These are phyloP conservation scores for Diglossa cyanea DNA, from an alignment of 2,797 vertebrate genomes.

Conservation along the genomic window DNA sequence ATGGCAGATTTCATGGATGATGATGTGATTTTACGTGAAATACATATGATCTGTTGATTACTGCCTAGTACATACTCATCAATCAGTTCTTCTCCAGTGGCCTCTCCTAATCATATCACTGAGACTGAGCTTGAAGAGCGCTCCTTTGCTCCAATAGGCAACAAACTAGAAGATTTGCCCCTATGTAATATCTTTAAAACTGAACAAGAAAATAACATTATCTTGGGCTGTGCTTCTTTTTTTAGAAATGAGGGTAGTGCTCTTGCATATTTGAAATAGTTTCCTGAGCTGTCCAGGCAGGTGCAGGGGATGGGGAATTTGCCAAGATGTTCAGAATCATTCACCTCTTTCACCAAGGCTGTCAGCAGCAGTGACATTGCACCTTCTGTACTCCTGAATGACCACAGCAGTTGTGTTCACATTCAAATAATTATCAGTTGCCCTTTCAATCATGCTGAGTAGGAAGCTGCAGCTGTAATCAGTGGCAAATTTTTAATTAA, in stretches of 20 bases:
- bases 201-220: neutral
- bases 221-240: neutral
- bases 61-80: neutral
- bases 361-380: neutral
- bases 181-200: neutral
- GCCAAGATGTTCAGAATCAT: neutral
- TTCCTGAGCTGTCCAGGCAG: neutral
- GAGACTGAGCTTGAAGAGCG: neutral
- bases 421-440: neutral
- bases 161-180: neutral
- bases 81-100: neutral
- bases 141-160: neutral
- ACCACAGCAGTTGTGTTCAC: neutral
- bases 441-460: slow-evolving; percentile 12
- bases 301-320: neutral
- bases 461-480: slow-evolving; percentile 15
- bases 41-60: neutral
- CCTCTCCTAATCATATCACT: neutral
- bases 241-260: neutral
- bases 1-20: neutral
- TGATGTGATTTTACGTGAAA: neutral
- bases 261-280: neutral
- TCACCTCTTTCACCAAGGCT: neutral
- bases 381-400: neutral
- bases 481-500: slow-evolving; percentile 39